A percentile compares a stretch with the other conserved stretches of the same genome.
These are phyloP conservation scores for Orthonyx spaldingii DNA, from an alignment of 2,113 vertebrate species.

Conservation along the genomic window DNA sequence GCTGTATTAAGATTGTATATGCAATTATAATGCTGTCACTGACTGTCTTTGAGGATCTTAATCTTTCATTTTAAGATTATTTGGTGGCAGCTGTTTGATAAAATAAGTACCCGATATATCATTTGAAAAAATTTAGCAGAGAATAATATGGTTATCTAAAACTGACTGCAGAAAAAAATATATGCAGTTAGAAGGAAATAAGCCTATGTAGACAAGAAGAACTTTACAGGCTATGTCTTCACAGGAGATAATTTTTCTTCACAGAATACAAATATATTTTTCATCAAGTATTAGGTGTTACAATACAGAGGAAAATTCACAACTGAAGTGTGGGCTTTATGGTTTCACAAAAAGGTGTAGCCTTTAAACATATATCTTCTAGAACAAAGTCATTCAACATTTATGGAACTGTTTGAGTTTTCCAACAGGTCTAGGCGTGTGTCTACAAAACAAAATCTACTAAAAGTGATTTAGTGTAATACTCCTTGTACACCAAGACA, in stretches of 20 bases:
- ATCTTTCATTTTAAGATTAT: background rate
- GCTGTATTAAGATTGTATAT: background rate
- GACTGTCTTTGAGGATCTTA: background rate
- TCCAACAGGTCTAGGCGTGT: background rate
- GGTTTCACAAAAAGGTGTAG: background rate
- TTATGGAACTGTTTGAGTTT: background rate
- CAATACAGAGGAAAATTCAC: background rate
- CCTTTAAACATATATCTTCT: background rate
- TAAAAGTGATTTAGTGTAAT: background rate
- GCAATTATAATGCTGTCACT: background rate
- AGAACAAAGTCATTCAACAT: background rate
- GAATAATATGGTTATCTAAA: background rate
- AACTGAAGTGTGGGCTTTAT: background rate
- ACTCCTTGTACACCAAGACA: background rate
- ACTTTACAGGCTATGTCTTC: background rate
- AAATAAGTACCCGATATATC: background rate
- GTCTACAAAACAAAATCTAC: background rate
- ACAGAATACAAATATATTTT: background rate
- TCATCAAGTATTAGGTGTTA: background rate
- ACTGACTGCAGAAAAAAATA: background rate
- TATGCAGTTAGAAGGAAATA: background rate
- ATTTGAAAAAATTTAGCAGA: constrained; percentile 1
- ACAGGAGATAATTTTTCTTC: background rate
- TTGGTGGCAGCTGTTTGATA: background rate
- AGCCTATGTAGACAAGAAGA: background rate